phyloP scores from a whole-genome alignment of 2,888 invertebrate genomes.

The Drosophila falleni region DNA sequence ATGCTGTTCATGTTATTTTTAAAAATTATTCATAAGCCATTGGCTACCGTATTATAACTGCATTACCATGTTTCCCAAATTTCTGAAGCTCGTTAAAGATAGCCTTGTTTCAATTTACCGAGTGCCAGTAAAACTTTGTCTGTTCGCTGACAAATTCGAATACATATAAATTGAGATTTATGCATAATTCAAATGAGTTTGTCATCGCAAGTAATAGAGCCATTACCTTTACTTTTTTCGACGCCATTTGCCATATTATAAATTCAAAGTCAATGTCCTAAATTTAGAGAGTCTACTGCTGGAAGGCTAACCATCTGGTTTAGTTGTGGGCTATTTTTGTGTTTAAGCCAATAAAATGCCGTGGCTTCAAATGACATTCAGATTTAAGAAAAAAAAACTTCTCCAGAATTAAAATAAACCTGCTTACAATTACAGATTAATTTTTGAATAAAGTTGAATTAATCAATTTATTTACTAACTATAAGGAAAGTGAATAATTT shows the following conservation, averaged over 20 bases:
- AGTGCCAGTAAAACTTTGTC: slow-evolving; percentile 52
- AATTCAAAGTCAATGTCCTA: slow-evolving; percentile 46
- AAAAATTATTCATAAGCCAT: slow-evolving; percentile 11
- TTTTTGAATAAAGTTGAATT: neutral
- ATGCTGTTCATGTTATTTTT: too few relatives aligned
- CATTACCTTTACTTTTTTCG: slow-evolving; percentile 10
- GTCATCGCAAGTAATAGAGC: slow-evolving; percentile 7
- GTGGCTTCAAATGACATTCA: neutral
- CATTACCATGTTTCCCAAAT: neutral
- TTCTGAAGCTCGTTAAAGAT: slow-evolving; percentile 45
- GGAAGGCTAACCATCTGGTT: slow-evolving; percentile 26
- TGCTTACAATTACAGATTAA: neutral
- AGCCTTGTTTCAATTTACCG: slow-evolving; percentile 50
- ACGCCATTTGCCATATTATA: slow-evolving; percentile 36
- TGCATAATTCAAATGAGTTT: slow-evolving; percentile 65
- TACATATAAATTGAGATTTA: slow-evolving; percentile 44
- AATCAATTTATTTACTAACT: neutral
- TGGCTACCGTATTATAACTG: neutral
- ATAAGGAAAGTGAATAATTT: too few relatives aligned
- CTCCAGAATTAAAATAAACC: neutral
- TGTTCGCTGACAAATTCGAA: slow-evolving; percentile 32
- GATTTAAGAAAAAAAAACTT: neutral
- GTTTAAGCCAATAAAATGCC: slow-evolving; percentile 3
- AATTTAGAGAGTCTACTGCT: slow-evolving; percentile 36
- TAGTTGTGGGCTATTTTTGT: neutral